These are phyloP conservation scores for Lepidostoma basale DNA, from an alignment of 1,140 invertebrate species.

Conservation along the genomic window DNA sequence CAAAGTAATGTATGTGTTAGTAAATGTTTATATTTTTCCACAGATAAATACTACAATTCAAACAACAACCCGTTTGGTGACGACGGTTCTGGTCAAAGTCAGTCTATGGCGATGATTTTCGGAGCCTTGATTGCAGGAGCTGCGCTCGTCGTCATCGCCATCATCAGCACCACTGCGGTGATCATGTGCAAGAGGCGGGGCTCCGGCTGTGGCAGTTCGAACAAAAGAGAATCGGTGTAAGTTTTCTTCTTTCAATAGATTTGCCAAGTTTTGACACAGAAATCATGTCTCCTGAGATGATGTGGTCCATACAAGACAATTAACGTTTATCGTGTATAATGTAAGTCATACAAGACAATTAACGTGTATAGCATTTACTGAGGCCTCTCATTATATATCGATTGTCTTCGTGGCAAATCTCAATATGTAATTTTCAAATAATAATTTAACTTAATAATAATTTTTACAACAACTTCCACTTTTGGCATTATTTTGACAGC, in stretches of 20 bases:
- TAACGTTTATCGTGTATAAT: no score
- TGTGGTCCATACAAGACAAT: no score
- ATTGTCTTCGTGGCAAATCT: no score
- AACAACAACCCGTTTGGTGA: neutral
- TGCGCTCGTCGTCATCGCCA: slow-evolving; percentile 35
- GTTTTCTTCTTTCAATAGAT: neutral
- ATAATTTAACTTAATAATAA: no score
- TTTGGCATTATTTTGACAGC: no score
- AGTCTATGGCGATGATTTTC: slow-evolving; percentile 41
- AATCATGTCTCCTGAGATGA: no score
- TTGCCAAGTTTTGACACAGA: no score
- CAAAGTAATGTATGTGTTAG: neutral
- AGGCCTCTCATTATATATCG: no score
- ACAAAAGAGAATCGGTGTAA: slow-evolving; percentile 40
- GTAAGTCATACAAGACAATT: no score
- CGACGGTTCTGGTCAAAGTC: slow-evolving; percentile 2
- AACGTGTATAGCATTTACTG: no score
- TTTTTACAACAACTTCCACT: no score
- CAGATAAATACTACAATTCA: slow-evolving; percentile 6
- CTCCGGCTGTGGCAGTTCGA: slow-evolving; percentile 13
- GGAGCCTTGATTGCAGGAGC: slow-evolving; percentile 39
- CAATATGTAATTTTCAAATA: no score
- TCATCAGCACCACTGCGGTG: slow-evolving; percentile 32
- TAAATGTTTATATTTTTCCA: neutral
- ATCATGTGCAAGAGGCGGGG: slow-evolving; percentile 36